phyloP scores from a whole-genome alignment of 2,888 invertebrate genomes.

The Trissolcus japonicus region DNA sequence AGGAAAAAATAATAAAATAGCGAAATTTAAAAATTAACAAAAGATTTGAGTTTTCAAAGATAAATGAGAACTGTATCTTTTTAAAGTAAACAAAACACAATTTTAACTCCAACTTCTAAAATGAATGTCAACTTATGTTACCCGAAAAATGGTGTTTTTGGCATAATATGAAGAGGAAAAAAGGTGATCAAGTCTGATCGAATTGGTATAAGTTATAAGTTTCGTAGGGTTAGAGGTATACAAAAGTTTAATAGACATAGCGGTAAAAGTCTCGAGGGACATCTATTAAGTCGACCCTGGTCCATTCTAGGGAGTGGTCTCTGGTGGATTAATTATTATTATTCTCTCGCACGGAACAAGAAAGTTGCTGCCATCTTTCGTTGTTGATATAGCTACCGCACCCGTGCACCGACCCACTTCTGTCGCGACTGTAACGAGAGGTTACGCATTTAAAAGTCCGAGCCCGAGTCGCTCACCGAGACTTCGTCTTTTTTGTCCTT shows the following conservation, averaged over 20 bases:
- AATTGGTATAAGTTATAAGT: constrained; percentile 16
- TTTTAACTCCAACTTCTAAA: too few relatives aligned
- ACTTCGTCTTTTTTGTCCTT: constrained; percentile 16
- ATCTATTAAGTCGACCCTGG: constrained; percentile 57
- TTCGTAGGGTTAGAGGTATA: constrained; percentile 29
- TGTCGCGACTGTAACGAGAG: constrained; percentile 62
- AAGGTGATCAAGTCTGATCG: constrained; percentile 11
- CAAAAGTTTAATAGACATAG: constrained; percentile 53
- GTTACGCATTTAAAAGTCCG: constrained; percentile 52
- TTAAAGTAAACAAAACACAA: too few relatives aligned
- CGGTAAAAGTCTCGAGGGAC: constrained; percentile 56
- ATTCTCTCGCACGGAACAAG: constrained; percentile 64
- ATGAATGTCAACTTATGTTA: too few relatives aligned
- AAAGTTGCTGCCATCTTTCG: constrained; percentile 59
- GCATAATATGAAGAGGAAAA: constrained; percentile 26
- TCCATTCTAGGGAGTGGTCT: constrained; percentile 57
- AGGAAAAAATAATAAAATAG: too few relatives aligned
- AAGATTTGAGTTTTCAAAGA: too few relatives aligned
- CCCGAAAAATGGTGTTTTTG: too few relatives aligned
- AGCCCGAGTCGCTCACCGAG: constrained; percentile 10
- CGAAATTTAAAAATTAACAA: too few relatives aligned
- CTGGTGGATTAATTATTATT: constrained; percentile 72
- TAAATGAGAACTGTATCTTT: too few relatives aligned
- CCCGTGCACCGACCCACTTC: constrained; percentile 73
- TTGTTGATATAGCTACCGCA: constrained; percentile 66